phyloP scores from a whole-genome alignment of 2,888 invertebrate species.

The Drosophila nigricruria region DNA sequence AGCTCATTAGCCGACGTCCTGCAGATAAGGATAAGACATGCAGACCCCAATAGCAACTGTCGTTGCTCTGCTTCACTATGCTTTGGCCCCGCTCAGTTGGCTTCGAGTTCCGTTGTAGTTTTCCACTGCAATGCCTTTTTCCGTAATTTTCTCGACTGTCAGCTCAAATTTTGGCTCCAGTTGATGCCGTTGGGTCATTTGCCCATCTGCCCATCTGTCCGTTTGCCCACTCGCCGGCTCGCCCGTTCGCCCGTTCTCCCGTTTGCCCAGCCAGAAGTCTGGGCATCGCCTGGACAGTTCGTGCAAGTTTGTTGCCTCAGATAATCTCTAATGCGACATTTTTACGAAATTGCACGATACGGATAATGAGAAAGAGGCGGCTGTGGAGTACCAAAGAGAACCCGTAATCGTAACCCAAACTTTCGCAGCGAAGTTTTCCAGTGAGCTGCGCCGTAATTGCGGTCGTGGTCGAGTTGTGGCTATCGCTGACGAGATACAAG shows the following conservation, averaged over 20 bases:
- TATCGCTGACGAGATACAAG: constrained; percentile 22
- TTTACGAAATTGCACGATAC: constrained; percentile 82
- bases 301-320: constrained; percentile 80
- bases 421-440: constrained; percentile 51
- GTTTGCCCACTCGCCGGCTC: not conserved
- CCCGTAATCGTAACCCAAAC: constrained; percentile 29
- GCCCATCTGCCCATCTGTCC: constrained; percentile 34
- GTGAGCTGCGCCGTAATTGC: constrained; percentile 66
- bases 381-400: constrained; percentile 17
- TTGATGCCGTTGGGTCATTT: constrained; percentile 76
- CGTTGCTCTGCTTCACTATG: constrained; percentile 1
- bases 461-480: constrained; percentile 44
- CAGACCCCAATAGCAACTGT: constrained; percentile 43
- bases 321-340: constrained; percentile 84
- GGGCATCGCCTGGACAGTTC: constrained; percentile 33
- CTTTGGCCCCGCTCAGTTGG: constrained; percentile 15
- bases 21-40: constrained; percentile 68
- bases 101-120: constrained; percentile 56
- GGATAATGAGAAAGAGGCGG: constrained; percentile 79
- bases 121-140: constrained; percentile 78
- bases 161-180: constrained; percentile 75
- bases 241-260: constrained; percentile 3
- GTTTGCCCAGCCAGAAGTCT: constrained; percentile 13
- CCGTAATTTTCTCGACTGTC: constrained; percentile 79
- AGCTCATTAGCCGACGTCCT: constrained; percentile 73